Percentiles rank a stretch among this genome's conserved stretches.
Evolutionary conservation across 2,797 vertebrate genomes (phyloP).

Genomic region (Lutjanus argentimaculatus): DNA sequence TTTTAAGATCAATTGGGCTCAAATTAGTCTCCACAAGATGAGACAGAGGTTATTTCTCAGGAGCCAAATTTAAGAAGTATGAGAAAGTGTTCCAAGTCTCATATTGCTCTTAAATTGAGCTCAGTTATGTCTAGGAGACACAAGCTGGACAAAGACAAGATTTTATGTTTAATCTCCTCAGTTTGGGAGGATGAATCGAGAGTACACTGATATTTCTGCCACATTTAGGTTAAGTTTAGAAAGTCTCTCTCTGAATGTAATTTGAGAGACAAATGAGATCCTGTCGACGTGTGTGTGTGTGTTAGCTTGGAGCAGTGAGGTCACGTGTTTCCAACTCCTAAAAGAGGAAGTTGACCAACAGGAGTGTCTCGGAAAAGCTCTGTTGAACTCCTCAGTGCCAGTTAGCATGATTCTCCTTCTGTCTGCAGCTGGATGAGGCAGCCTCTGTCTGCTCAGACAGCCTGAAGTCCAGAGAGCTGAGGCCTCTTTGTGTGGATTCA

Average conservation of each 20-base stretch:
- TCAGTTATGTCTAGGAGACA: no score
- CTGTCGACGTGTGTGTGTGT: background rate
- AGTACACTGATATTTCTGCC: background rate
- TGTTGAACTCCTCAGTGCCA: constrained; percentile 7
- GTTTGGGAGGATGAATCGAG: background rate
- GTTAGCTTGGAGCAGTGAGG: constrained; percentile 12
- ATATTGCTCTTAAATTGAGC: no score
- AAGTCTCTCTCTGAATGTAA: no score
- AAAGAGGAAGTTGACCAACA: constrained; percentile 30
- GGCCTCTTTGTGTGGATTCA: constrained; percentile 47
- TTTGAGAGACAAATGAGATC: background rate
- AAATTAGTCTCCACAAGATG: no score
- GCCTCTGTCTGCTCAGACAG: constrained; percentile 1
- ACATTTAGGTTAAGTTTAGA: background rate
- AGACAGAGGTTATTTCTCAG: no score
- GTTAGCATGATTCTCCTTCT: constrained; percentile 4
- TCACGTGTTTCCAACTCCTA: constrained; percentile 9
- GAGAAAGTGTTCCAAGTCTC: no score
- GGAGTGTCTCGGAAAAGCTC: background rate
- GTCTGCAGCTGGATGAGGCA: constrained; percentile 3
- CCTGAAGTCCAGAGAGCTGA: constrained; percentile 9
- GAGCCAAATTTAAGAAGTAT: no score
- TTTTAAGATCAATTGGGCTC: no score
- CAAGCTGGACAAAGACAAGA: no score
- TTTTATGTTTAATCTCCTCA: no score